Conservation (phyloP, 2,888 invertebrate species). For the Pimpla rufipes region DNA sequence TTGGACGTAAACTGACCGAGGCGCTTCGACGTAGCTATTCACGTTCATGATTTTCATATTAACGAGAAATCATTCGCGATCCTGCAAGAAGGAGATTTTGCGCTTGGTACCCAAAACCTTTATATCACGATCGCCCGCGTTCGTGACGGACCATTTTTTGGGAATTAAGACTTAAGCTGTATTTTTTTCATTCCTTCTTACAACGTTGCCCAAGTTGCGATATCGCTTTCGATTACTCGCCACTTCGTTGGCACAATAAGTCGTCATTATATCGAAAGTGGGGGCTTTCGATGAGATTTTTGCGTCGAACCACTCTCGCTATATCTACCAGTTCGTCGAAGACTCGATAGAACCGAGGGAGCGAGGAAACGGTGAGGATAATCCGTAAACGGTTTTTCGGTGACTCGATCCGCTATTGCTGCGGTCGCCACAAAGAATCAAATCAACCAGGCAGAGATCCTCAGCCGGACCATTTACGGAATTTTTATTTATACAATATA, state of each 20-base stretch:
- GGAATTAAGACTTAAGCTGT: too few relatives aligned
- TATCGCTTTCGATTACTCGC: slow-evolving; percentile 37
- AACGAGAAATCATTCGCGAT: neutral
- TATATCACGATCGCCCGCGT: neutral
- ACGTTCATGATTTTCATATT: neutral
- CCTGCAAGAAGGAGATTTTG: neutral
- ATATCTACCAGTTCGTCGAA: slow-evolving; percentile 61
- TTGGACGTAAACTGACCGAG: neutral
- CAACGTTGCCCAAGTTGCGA: neutral
- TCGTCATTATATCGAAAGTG: slow-evolving; percentile 63
- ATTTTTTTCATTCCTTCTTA: too few relatives aligned
- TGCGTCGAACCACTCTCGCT: slow-evolving; percentile 64
- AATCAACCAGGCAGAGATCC: slow-evolving; percentile 81
- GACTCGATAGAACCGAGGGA: slow-evolving; percentile 61
- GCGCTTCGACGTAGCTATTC: neutral
- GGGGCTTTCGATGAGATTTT: slow-evolving; percentile 62
- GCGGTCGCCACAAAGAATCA: slow-evolving; percentile 81
- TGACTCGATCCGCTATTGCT: slow-evolving; percentile 81
- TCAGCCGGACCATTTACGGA: too few relatives aligned
- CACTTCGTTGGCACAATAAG: slow-evolving; percentile 40
- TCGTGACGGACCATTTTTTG: too few relatives aligned
- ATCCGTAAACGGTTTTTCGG: slow-evolving; percentile 79
- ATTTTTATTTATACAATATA: too few relatives aligned
- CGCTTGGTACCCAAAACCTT: neutral
- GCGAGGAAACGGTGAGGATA: slow-evolving; percentile 71